phyloP scores from a whole-genome alignment of 1,140 invertebrate genomes.

The Paramacrobiotus metropolitanus region DNA sequence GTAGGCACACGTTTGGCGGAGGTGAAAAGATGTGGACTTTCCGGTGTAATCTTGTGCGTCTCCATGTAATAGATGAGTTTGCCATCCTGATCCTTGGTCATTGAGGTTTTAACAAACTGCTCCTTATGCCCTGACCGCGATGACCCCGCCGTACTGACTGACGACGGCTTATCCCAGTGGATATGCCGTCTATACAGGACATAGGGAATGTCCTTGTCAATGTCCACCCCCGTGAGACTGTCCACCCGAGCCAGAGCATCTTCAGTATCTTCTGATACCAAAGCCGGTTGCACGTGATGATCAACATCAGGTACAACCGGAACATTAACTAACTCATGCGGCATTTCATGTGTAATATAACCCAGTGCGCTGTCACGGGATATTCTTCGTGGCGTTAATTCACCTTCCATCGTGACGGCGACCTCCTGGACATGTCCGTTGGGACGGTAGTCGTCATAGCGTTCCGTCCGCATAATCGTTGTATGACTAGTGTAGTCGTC shows the following conservation, averaged over 20 bases:
- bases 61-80: slow-evolving; percentile 2
- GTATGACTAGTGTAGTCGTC: neutral
- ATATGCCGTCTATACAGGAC: neutral
- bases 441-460: neutral
- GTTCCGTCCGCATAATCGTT: neutral
- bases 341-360: neutral
- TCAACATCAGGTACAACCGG: neutral
- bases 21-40: neutral
- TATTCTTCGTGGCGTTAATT: neutral
- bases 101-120: slow-evolving; percentile 1
- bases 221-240: neutral
- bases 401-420: neutral
- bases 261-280: neutral
- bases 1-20: slow-evolving; percentile 1
- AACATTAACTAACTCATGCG: neutral
- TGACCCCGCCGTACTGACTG: neutral
- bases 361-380: neutral
- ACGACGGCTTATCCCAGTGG: neutral
- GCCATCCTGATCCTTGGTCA: neutral
- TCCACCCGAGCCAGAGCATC: slow-evolving; percentile 1
- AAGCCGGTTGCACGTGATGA: neutral
- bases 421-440: neutral
- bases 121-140: neutral
- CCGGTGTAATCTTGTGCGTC: neutral
- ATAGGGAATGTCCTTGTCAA: slow-evolving; percentile 1